Evolutionary conservation across 2,797 vertebrate species (phyloP).

Genomic region (Malurus leucopterus): DNA sequence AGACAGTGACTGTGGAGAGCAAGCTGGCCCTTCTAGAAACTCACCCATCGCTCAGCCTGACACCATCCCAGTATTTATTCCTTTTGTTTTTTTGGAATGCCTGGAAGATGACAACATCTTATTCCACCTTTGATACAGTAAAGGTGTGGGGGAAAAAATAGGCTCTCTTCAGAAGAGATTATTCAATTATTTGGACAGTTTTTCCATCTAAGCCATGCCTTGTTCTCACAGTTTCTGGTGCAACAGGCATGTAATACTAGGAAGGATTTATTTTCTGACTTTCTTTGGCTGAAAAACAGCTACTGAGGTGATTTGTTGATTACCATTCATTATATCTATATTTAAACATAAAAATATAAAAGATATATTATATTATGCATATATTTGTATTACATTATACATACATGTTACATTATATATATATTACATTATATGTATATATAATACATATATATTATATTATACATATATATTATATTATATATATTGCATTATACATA

Average conservation of each 20-base stretch:
- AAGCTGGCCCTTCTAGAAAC: constrained; percentile 66
- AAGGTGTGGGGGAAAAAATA: background rate
- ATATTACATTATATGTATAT: no score
- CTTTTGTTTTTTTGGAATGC: background rate
- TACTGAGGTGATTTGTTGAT: background rate
- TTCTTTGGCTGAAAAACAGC: background rate
- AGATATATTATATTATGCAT: no score
- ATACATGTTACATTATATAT: no score
- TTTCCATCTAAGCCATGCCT: constrained; percentile 65
- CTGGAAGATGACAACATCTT: constrained; percentile 30
- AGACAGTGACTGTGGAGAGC: constrained; percentile 62
- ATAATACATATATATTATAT: background rate
- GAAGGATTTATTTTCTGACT: constrained; percentile 53
- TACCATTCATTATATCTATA: background rate
- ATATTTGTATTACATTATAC: background rate
- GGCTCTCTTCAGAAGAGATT: constrained; percentile 27
- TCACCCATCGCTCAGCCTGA: constrained; percentile 60
- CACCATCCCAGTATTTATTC: constrained; percentile 49
- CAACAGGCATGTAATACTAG: constrained; percentile 15
- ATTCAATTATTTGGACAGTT: constrained; percentile 59
- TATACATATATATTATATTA: no score
- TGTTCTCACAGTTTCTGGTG: constrained; percentile 40
- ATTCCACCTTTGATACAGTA: constrained; percentile 22
- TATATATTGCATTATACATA: no score
- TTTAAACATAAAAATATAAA: no score